A percentile compares a stretch with the other conserved stretches of the same genome.
phyloP scores from a whole-genome alignment of 2,888 invertebrate genomes.

The Encarsia formosa region DNA sequence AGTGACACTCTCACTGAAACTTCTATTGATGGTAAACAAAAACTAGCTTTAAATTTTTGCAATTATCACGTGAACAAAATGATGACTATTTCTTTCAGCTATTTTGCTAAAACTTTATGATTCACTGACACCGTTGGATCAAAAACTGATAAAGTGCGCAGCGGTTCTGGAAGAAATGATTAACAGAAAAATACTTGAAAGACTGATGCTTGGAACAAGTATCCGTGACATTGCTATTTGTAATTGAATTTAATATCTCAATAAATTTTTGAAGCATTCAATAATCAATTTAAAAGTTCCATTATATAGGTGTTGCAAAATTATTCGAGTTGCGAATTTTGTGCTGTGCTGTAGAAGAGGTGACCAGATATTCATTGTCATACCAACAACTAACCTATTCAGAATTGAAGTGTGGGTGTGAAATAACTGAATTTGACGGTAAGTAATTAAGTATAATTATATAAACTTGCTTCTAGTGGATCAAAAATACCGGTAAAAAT shows the following conservation, averaged over 20 bases:
- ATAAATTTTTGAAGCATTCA: too few species aligned
- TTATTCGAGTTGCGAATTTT: conserved; percentile 60
- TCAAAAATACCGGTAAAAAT: too few species aligned
- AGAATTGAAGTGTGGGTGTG: too few species aligned
- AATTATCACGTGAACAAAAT: not conserved
- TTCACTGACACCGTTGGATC: conserved; percentile 61
- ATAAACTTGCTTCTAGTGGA: too few species aligned
- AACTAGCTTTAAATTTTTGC: not conserved
- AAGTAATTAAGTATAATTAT: too few species aligned
- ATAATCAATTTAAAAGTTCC: too few species aligned
- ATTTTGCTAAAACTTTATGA: conserved; percentile 63
- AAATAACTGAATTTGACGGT: too few species aligned
- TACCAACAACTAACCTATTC: too few species aligned
- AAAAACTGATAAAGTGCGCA: conserved; percentile 62
- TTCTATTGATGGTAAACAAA: conserved; percentile 55
- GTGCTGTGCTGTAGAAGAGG: conserved; percentile 61
- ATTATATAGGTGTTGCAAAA: conserved; percentile 56
- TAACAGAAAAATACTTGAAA: conserved; percentile 58
- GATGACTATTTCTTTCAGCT: conserved; percentile 52
- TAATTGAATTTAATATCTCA: conserved; percentile 40
- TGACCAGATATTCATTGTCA: too few species aligned
- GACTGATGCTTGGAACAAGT: conserved; percentile 55
- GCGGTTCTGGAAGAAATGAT: conserved; percentile 64
- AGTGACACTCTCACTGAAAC: conserved; percentile 56
- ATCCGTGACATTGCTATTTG: conserved; percentile 55